Evolutionary conservation across 2,888 invertebrate genomes (phyloP), one percentile per base, ranked within the genome.

Genomic region (Rotaria magnacalcarata): DNA sequence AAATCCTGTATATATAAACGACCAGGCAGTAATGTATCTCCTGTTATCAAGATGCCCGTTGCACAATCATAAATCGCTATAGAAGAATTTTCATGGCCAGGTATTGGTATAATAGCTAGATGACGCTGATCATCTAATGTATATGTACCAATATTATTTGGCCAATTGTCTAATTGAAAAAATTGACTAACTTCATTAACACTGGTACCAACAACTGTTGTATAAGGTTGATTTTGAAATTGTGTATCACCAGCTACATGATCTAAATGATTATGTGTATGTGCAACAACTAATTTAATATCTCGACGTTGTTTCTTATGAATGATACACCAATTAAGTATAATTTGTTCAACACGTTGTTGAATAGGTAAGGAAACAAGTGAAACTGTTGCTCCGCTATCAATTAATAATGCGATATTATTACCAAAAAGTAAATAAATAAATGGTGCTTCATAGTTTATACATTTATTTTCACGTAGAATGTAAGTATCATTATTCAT

Each of bases 21-120:
- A 3, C 80, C 80, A 47, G 80, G 80, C 14, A n/a, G 47, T 21
- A 80, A 47, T n/a, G 80, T 47, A n/a, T 80, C 80, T 4, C 80
- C 80, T 47, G 80, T 80, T 24, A 80, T 47, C 6, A 80, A 80
- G 24, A 80, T 14, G 3, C 80, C 80, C n/a, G 80, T 80, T 24
- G 80, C 80, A 47, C 80, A 80, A 80, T 80, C 80, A 47, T 47
- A 80, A 24, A 80, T 34, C 8, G 80, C 80, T n/a, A 80, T 80
- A n/a, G 80, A 47, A 80, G 47, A n/a, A 80, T 47, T 43, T 80
- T 80, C 80, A 80, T 80, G 80, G 11, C 80, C 80, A n/a, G 80
- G 80, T 47, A 80, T 80, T 3, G 80, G 80, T 47, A 80, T 47
- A n/a, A 80, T 47, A 47, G 47, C 80, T 7, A 80, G 14, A 43